Percentiles rank a stretch among this genome's conserved stretches.
Conservation (phyloP, 2,113 vertebrate species). For the Platanista minor region DNA sequence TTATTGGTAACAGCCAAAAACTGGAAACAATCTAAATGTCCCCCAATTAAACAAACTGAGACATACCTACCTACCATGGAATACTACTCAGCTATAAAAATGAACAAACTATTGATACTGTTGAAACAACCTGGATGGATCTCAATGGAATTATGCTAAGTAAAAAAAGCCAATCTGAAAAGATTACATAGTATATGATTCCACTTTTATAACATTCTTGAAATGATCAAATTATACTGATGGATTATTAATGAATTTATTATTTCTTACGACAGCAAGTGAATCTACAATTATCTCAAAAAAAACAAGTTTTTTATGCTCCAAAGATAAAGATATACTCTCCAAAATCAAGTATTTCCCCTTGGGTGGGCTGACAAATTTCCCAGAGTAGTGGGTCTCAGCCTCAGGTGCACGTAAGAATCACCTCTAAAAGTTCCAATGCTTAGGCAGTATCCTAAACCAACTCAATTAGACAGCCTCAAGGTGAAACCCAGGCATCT, state of each 20-base stretch:
- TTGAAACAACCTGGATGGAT: neutral
- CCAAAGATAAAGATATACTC: neutral
- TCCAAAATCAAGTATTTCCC: neutral
- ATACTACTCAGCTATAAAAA: neutral
- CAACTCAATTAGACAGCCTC: neutral
- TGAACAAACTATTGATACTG: neutral
- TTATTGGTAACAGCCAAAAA: neutral
- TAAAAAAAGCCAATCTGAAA: neutral
- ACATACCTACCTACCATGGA: neutral
- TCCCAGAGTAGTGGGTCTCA: neutral
- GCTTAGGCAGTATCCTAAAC: neutral
- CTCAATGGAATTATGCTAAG: neutral
- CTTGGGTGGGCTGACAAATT: neutral
- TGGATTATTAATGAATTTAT: neutral
- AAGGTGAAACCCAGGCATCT: neutral
- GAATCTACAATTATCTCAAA: slow-evolving; percentile 12
- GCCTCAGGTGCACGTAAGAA: neutral
- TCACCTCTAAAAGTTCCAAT: neutral
- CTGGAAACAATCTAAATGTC: neutral
- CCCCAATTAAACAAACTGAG: neutral
- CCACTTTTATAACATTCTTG: slow-evolving; percentile 8
- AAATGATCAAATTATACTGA: slow-evolving; percentile 30
- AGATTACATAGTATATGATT: neutral
- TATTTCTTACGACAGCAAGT: neutral
- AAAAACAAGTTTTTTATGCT: neutral